Conservation (phyloP, 2,797 vertebrate species). For the Catamblyrhynchus diadema region DNA sequence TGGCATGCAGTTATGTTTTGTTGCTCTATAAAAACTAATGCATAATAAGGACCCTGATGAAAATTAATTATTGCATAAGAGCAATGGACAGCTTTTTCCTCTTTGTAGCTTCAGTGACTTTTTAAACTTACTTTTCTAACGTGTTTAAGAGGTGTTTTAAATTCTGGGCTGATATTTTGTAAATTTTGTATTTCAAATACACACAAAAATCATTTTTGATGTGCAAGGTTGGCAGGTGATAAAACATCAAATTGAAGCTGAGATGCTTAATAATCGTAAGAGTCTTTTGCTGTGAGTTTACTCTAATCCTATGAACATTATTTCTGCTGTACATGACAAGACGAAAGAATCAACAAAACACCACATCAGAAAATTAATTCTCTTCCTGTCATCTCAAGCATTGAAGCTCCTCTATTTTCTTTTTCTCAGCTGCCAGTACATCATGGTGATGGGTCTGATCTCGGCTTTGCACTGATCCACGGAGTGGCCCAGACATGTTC, state of each 20-base stretch:
- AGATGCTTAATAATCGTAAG: conserved; percentile 42
- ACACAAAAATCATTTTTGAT: conserved; percentile 40
- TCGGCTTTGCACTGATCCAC: neutral
- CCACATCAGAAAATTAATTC: conserved; percentile 51
- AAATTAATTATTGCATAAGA: conserved; percentile 73
- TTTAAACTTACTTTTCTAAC: conserved; percentile 63
- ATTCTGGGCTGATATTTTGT: conserved; percentile 58
- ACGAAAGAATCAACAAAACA: conserved; percentile 47
- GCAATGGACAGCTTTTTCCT: conserved; percentile 41
- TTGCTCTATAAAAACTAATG: conserved; percentile 67
- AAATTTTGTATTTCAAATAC: conserved; percentile 66
- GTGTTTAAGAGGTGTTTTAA: conserved; percentile 60
- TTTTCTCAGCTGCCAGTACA: neutral
- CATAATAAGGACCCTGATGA: conserved; percentile 65
- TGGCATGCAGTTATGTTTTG: conserved; percentile 65
- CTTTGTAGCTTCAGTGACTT: conserved; percentile 33
- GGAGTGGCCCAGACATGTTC: neutral
- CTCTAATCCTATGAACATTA: conserved; percentile 29
- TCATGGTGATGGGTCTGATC: neutral
- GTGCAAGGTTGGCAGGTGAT: conserved; percentile 48
- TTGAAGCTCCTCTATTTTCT: conserved; percentile 12
- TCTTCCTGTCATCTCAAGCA: neutral
- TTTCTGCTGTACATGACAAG: conserved; percentile 59
- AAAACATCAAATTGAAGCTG: conserved; percentile 42
- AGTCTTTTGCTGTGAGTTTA: conserved; percentile 34